phyloP scores from a whole-genome alignment of 2,888 invertebrate genomes.

The Lepas anatifera region DNA sequence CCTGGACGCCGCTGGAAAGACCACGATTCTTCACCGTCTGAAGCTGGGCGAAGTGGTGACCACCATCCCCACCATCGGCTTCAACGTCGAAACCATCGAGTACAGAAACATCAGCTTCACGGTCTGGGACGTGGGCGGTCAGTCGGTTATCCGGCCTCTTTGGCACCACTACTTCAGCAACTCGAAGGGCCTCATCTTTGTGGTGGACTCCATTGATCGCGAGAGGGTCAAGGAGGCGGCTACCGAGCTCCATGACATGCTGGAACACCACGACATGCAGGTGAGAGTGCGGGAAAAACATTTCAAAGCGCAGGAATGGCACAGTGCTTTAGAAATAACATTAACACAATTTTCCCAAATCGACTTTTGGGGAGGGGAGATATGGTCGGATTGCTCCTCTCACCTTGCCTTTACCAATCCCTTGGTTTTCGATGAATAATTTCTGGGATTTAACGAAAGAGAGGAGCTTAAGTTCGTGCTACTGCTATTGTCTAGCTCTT shows the following conservation, averaged over 20 bases:
- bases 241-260: background rate
- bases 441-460: too few relatives aligned
- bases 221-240: background rate
- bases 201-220: background rate
- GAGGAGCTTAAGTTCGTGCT: too few relatives aligned
- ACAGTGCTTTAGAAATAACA: too few relatives aligned
- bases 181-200: background rate
- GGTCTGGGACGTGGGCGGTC: background rate
- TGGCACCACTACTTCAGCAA: constrained; percentile 1
- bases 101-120: constrained; percentile 5
- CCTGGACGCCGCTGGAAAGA: constrained; percentile 5
- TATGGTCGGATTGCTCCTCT: background rate
- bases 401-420: background rate
- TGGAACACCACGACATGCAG: background rate
- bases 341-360: too few relatives aligned
- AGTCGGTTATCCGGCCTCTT: background rate
- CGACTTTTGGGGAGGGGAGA: too few relatives aligned
- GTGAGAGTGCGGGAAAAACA: too few relatives aligned
- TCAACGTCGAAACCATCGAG: constrained; percentile 4
- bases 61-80: constrained; percentile 12
- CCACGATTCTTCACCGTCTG: constrained; percentile 1
- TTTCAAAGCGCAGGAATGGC: too few relatives aligned
- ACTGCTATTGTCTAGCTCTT: too few relatives aligned
- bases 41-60: constrained; percentile 5
- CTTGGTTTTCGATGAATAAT: too few relatives aligned